Conservation (phyloP, 2,797 vertebrate genomes). For the Jordanella pulchra region DNA sequence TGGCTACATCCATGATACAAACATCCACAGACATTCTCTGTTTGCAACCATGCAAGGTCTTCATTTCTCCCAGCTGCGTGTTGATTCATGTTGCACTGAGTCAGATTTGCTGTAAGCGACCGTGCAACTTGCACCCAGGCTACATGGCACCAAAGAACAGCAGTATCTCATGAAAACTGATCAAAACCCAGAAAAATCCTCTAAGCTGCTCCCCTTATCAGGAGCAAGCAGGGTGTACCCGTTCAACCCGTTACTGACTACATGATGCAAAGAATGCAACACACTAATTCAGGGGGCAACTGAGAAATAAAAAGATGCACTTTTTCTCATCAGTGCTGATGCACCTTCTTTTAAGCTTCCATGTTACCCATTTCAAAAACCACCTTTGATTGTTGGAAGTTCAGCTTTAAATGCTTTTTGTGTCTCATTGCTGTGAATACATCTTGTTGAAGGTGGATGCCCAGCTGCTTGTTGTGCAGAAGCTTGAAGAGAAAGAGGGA, state of each 20-base stretch:
- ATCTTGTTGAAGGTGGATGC: slow-evolving; percentile 85
- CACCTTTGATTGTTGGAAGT: background rate
- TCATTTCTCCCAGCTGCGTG: background rate
- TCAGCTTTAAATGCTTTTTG: background rate
- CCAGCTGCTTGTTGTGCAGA: slow-evolving; percentile 91
- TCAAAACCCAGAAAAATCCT: background rate
- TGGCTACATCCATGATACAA: background rate
- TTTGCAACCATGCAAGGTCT: background rate
- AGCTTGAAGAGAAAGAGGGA: slow-evolving; percentile 91
- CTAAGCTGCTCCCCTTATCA: background rate
- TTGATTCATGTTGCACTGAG: too few relatives aligned
- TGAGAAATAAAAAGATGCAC: too few relatives aligned
- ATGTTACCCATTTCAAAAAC: too few relatives aligned
- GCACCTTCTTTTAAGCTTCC: too few relatives aligned
- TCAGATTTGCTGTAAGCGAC: too few relatives aligned
- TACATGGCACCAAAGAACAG: too few relatives aligned
- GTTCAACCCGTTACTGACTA: too few relatives aligned
- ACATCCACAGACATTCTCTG: background rate
- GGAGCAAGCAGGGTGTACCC: background rate
- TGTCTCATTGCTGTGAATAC: background rate
- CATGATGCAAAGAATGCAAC: too few relatives aligned
- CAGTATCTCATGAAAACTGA: too few relatives aligned
- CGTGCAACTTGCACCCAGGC: background rate
- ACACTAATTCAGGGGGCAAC: too few relatives aligned
- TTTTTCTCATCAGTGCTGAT: too few relatives aligned